phyloP scores from a whole-genome alignment of 2,113 vertebrate genomes.

The Siphamia tubifer region DNA sequence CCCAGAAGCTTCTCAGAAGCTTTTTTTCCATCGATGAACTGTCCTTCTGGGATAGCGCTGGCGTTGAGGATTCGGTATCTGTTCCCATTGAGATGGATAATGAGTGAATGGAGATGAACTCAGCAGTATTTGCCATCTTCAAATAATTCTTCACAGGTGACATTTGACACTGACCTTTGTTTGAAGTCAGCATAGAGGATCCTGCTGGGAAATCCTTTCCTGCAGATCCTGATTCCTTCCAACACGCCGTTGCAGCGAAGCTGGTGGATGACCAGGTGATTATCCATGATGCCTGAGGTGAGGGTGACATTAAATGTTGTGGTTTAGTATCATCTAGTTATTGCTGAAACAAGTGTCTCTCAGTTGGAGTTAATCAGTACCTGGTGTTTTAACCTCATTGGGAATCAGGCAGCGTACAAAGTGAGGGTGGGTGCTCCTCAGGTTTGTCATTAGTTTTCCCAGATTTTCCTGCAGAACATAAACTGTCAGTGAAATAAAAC shows the following conservation, averaged over 20 bases:
- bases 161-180: slow-evolving; percentile 35
- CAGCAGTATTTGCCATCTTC: not conserved
- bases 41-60: slow-evolving; percentile 85
- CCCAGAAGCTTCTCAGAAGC: too few species aligned
- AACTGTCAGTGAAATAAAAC: too few species aligned
- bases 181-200: slow-evolving; percentile 68
- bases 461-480: slow-evolving; percentile 55
- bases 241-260: too few species aligned
- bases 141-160: not conserved
- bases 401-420: too few species aligned
- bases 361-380: not conserved
- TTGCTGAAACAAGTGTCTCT: not conserved
- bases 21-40: too few species aligned
- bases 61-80: slow-evolving; percentile 87
- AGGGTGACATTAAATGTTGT: not conserved
- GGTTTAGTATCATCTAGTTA: too few species aligned
- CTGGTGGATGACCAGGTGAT: slow-evolving; percentile 65
- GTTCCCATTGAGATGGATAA: slow-evolving; percentile 22
- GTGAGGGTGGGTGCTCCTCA: too few species aligned
- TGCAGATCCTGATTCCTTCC: too few species aligned
- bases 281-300: slow-evolving; percentile 59
- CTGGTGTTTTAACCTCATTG: too few species aligned
- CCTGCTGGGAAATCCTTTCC: slow-evolving; percentile 65
- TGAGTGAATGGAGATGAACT: not conserved
- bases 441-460: too few species aligned